Evolutionary conservation across 2,113 vertebrate genomes (phyloP).

Genomic region (Dasyprocta punctata): DNA sequence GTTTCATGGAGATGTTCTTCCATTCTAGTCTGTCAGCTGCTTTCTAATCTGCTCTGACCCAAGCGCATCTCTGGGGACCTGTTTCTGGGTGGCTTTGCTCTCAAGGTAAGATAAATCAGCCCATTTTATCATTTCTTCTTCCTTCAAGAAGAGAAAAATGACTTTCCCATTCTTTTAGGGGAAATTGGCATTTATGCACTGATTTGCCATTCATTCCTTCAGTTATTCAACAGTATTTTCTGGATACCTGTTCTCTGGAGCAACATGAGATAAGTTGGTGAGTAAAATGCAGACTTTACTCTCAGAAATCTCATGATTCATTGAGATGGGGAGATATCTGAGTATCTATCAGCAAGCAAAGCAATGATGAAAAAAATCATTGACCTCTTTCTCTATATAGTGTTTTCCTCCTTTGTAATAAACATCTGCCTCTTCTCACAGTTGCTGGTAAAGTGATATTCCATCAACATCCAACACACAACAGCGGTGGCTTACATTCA

Average conservation of each 20-base stretch:
- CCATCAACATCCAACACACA: background rate
- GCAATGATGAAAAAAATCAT: background rate
- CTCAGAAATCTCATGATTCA: background rate
- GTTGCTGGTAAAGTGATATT: constrained; percentile 14
- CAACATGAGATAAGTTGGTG: background rate
- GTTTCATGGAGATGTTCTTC: background rate
- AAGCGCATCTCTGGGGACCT: background rate
- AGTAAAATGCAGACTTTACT: background rate
- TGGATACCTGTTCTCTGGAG: background rate
- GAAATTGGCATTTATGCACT: background rate
- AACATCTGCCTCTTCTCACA: background rate
- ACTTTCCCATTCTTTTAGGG: background rate
- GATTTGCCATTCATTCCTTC: background rate
- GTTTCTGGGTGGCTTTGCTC: background rate
- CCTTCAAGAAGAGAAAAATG: background rate
- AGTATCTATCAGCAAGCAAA: background rate
- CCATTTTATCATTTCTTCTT: background rate
- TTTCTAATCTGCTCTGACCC: background rate
- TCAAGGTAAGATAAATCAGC: background rate
- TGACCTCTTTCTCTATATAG: constrained; percentile 34
- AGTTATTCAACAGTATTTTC: background rate
- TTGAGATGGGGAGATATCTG: background rate
- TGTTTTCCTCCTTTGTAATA: background rate
- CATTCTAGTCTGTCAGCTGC: background rate
- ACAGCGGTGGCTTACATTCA: background rate